phyloP scores from a whole-genome alignment of 2,888 invertebrate species.

The Penaeus monodon region DNA sequence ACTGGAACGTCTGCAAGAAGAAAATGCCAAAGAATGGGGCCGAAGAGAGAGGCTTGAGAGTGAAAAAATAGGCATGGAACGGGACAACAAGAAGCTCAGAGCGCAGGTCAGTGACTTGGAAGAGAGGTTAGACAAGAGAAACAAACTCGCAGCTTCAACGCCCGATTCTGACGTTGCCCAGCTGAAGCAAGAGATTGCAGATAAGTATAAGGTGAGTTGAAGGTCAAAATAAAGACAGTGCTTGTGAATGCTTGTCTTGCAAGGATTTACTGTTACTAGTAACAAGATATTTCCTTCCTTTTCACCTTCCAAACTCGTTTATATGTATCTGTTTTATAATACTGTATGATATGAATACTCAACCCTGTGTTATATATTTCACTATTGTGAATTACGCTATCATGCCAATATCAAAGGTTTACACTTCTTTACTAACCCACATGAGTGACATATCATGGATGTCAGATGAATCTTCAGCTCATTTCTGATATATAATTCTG shows the following conservation, averaged over 20 bases:
- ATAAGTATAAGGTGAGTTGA: conserved; percentile 48
- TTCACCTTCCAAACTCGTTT: not conserved
- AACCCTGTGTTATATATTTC: not conserved
- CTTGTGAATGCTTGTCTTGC: not conserved
- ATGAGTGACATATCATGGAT: too few species aligned
- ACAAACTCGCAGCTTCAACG: conserved; percentile 69
- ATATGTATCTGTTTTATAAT: not conserved
- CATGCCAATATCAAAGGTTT: not conserved
- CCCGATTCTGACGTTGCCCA: conserved; percentile 74
- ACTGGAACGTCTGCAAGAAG: conserved; percentile 88
- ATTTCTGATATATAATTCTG: too few species aligned
- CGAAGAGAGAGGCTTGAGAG: conserved; percentile 90
- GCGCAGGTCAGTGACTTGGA: conserved; percentile 79
- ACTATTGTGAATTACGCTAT: not conserved
- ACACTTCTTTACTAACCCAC: too few species aligned
- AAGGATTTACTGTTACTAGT: too few species aligned
- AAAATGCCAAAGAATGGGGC: conserved; percentile 94
- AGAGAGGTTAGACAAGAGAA: conserved; percentile 76
- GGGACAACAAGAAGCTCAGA: conserved; percentile 88
- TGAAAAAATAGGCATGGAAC: conserved; percentile 86
- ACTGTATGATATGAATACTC: too few species aligned
- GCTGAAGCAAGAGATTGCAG: conserved; percentile 58
- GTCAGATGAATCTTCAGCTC: too few species aligned
- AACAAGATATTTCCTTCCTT: not conserved
- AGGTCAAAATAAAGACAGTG: not conserved